Evolutionary conservation across 1,140 invertebrate species (phyloP).

Genomic region (Chironomus tepperi): DNA sequence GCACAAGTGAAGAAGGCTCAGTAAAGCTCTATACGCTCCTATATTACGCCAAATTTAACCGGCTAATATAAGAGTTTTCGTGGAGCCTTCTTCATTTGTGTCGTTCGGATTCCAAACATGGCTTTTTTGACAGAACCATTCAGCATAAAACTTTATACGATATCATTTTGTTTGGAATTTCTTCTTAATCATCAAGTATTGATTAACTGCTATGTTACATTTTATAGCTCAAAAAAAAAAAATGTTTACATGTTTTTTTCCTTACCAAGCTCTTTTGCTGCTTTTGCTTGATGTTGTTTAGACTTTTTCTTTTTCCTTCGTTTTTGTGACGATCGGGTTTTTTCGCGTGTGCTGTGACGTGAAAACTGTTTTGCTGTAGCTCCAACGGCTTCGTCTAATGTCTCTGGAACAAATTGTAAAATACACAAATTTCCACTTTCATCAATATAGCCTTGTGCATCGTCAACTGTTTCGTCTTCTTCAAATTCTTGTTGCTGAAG

Average conservation of each 20-base stretch:
- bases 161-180: no score
- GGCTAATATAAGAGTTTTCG: no score
- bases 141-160: no score
- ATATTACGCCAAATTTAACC: no score
- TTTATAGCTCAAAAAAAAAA: no score
- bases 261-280: slow-evolving; percentile 7
- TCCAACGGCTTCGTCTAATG: not conserved
- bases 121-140: no score
- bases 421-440: not conserved
- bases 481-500: slow-evolving; percentile 28
- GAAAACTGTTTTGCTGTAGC: not conserved
- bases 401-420: not conserved
- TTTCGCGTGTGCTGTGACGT: not conserved
- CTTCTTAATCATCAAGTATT: no score
- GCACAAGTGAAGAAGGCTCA: no score
- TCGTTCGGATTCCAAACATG: no score
- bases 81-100: no score
- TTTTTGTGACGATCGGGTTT: not conserved
- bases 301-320: not conserved
- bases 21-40: no score
- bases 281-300: not conserved
- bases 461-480: not conserved
- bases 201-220: no score
- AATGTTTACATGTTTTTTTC: not conserved
- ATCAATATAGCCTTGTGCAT: slow-evolving; percentile 17